These are phyloP conservation scores for Himalopsyche anomala DNA, from an alignment of 2,888 invertebrate species.

Conservation along the genomic window DNA sequence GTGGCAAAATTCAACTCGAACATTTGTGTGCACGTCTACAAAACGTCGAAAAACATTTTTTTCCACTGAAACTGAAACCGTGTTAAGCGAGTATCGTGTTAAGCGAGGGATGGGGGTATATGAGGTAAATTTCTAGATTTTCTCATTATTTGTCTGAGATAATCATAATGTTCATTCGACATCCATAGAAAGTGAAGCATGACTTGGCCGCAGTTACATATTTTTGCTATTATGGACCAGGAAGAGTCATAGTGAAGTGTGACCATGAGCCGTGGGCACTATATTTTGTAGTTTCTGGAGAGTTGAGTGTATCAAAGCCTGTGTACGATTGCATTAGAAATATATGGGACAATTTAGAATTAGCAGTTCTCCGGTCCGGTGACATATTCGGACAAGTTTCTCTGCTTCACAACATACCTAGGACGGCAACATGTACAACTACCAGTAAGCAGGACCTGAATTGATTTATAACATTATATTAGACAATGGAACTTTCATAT, in stretches of 20 bases:
- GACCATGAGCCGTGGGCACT: slow-evolving; percentile 78
- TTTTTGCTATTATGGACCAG: slow-evolving; percentile 79
- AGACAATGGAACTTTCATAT: too few species aligned
- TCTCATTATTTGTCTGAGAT: too few species aligned
- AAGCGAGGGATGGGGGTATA: slow-evolving; percentile 49
- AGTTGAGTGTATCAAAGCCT: slow-evolving; percentile 74
- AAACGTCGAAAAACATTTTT: too few species aligned
- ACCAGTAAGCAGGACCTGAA: slow-evolving; percentile 70
- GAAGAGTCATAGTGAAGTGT: slow-evolving; percentile 79
- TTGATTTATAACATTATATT: slow-evolving; percentile 19
- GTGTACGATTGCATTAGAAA: slow-evolving; percentile 76
- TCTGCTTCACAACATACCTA: slow-evolving; percentile 78
- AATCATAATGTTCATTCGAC: too few species aligned
- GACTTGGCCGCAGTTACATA: slow-evolving; percentile 79
- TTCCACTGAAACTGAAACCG: slow-evolving; percentile 41
- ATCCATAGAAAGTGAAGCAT: slow-evolving; percentile 77
- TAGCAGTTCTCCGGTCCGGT: slow-evolving; percentile 77
- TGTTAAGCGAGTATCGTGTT: slow-evolving; percentile 66
- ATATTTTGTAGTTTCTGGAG: slow-evolving; percentile 82
- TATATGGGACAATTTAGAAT: slow-evolving; percentile 72
- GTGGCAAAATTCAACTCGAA: too few species aligned
- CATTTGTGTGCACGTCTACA: too few species aligned
- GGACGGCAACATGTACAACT: slow-evolving; percentile 80
- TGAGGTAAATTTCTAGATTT: too few species aligned
- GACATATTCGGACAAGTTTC: slow-evolving; percentile 83